A percentile compares a stretch with the other conserved stretches of the same genome.
These are phyloP conservation scores for Alosa sapidissima DNA, from an alignment of 2,797 vertebrate genomes.

Conservation along the genomic window DNA sequence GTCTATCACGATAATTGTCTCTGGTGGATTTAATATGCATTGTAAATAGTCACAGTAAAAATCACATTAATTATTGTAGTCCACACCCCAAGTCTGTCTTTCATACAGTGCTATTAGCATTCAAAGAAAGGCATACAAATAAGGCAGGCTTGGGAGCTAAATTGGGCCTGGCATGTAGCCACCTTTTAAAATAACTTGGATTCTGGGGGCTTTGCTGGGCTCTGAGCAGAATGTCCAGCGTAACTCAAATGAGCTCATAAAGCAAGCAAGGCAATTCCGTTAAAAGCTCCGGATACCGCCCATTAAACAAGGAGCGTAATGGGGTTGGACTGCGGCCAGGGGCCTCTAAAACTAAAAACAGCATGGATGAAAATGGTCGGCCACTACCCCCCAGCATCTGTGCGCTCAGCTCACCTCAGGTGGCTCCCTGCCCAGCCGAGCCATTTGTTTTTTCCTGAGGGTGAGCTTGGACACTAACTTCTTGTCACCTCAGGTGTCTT, in stretches of 20 bases:
- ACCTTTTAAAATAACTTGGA: conserved; percentile 56
- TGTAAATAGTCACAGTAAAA: not conserved
- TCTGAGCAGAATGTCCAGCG: conserved; percentile 48
- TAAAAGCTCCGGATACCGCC: conserved; percentile 65
- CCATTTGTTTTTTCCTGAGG: not conserved
- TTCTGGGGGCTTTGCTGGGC: conserved; percentile 54
- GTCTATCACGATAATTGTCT: not conserved
- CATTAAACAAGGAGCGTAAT: conserved; percentile 43
- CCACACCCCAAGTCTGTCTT: not conserved
- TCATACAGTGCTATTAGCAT: not conserved
- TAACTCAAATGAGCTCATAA: conserved; percentile 55
- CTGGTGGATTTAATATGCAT: not conserved
- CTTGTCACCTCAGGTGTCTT: not conserved
- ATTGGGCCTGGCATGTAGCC: conserved; percentile 50
- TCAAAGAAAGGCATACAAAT: conserved; percentile 13
- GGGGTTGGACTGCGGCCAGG: conserved; percentile 62
- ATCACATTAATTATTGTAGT: not conserved
- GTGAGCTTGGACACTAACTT: not conserved
- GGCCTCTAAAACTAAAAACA: conserved; percentile 41
- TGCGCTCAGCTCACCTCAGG: conserved; percentile 36
- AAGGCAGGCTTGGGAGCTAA: conserved; percentile 35
- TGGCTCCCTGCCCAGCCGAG: conserved; percentile 15
- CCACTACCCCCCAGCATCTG: conserved; percentile 25
- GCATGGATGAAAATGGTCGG: not conserved
- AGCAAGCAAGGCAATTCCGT: conserved; percentile 66